phyloP scores from a whole-genome alignment of 2,888 invertebrate species.

The Cheiracanthium punctorium region DNA sequence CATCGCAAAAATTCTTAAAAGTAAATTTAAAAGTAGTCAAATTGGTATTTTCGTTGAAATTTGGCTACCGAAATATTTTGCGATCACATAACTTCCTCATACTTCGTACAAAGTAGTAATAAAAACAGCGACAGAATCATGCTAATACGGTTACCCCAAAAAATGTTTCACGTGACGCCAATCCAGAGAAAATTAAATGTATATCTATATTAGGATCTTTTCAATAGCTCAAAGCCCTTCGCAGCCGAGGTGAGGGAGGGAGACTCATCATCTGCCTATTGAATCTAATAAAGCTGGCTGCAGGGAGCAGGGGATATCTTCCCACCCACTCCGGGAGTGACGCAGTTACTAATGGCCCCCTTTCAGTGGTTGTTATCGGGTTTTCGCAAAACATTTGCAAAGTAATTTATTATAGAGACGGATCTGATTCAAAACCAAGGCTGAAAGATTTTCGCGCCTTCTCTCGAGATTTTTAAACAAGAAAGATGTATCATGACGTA shows the following conservation, averaged over 20 bases:
- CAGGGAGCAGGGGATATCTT: background rate
- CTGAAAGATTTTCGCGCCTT: too few species aligned
- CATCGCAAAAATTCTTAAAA: too few species aligned
- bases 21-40: too few species aligned
- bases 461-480: too few species aligned
- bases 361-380: background rate
- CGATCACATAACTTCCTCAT: too few species aligned
- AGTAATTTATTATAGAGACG: background rate
- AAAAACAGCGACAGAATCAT: too few species aligned
- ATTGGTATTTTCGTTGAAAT: too few species aligned
- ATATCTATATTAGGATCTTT: constrained; percentile 3
- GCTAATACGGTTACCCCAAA: too few species aligned
- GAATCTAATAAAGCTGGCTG: background rate
- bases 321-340: background rate
- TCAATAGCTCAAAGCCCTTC: background rate
- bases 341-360: background rate
- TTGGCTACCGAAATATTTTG: too few species aligned
- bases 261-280: constrained; percentile 5
- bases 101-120: too few species aligned
- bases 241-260: background rate
- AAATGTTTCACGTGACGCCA: background rate
- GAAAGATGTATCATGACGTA: too few species aligned
- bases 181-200: background rate
- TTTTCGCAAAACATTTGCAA: background rate
- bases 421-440: too few species aligned